A percentile compares a stretch with the other conserved stretches of the same genome.
Evolutionary conservation across 1,140 invertebrate genomes (phyloP).

Genomic region (Aleiodes sp.): DNA sequence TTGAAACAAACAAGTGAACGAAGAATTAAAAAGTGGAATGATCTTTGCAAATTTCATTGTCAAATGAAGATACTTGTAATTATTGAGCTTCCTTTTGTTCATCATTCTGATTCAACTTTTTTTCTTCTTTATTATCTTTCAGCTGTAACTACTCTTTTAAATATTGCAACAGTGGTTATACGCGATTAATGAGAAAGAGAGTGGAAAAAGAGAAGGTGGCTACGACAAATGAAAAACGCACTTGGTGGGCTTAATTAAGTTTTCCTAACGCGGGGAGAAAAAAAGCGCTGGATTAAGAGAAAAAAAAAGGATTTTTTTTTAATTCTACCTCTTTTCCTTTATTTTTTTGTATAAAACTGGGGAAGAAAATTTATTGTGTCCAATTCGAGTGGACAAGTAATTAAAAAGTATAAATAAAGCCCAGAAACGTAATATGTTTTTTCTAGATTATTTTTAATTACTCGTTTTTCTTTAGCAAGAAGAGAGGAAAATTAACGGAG

Average conservation of each 20-base stretch:
- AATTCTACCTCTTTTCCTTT: background rate
- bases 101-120: no score
- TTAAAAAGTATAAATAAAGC: conserved; percentile 14
- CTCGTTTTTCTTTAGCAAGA: background rate
- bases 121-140: no score
- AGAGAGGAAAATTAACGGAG: background rate
- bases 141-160: background rate
- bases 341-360: no score
- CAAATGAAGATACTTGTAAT: no score
- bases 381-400: conserved; percentile 11
- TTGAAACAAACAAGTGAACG: no score
- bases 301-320: background rate
- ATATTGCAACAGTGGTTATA: background rate
- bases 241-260: conserved; percentile 27
- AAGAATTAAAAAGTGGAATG: no score
- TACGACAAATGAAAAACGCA: conserved; percentile 15
- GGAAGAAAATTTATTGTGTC: conserved; percentile 4
- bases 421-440: background rate
- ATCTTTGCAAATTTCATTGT: no score
- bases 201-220: background rate
- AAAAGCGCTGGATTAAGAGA: background rate
- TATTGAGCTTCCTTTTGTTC: no score
- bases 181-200: background rate
- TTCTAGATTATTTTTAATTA: background rate
- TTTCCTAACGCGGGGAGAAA: conserved; percentile 12